Percentiles rank a stretch among this genome's conserved stretches.
Evolutionary conservation across 2,888 invertebrate species (phyloP).

Genomic region (Oasisia sp.): DNA sequence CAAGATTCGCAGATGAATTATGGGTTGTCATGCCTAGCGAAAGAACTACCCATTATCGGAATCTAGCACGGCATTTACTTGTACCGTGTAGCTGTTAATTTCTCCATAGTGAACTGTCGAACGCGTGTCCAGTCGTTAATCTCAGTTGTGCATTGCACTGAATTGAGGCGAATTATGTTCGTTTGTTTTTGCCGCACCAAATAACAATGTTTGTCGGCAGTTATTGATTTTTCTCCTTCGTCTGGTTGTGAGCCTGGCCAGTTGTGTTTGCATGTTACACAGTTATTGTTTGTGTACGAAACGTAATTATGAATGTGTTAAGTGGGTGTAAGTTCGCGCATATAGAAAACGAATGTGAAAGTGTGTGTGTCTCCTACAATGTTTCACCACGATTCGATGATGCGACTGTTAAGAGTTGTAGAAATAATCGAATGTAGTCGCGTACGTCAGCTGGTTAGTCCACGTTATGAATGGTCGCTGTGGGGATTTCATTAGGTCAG

Average conservation of each 20-base stretch:
- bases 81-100: neutral
- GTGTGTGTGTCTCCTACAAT: neutral
- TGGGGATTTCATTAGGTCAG: neutral
- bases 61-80: neutral
- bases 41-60: neutral
- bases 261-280: neutral
- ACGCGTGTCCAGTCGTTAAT: neutral
- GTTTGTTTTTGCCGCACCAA: neutral
- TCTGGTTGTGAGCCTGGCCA: neutral
- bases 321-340: neutral
- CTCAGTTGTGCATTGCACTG: conserved; percentile 3
- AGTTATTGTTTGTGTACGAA: neutral
- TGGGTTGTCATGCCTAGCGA: neutral
- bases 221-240: neutral
- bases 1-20: neutral
- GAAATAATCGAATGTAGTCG: neutral
- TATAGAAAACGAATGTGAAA: neutral
- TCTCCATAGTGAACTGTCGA: neutral
- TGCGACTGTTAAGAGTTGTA: neutral
- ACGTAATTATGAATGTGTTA: conserved; percentile 2
- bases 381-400: neutral
- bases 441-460: neutral
- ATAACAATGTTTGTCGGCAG: neutral
- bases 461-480: neutral
- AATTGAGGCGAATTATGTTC: neutral